Evolutionary conservation across 2,888 invertebrate species (phyloP).

Genomic region (Spodoptera exigua): DNA sequence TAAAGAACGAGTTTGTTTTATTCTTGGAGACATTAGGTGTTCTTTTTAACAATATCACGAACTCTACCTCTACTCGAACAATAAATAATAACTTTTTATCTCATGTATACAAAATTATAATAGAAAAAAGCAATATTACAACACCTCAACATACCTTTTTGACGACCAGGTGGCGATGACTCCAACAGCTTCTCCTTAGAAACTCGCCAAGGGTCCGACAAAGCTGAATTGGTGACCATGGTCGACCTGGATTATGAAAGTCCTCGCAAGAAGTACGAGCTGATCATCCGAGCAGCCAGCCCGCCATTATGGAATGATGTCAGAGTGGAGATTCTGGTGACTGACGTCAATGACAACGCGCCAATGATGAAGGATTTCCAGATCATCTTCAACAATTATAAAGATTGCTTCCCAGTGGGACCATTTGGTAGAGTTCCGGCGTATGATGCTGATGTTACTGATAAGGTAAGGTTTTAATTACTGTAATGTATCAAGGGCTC

Average conservation of each 20-base stretch:
- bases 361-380: conserved; percentile 97
- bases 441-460: conserved; percentile 97
- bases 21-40: too few species aligned
- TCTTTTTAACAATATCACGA: too few species aligned
- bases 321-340: conserved; percentile 95
- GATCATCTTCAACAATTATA: conserved; percentile 98
- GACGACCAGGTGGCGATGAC: conserved; percentile 92
- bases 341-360: conserved; percentile 98
- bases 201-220: conserved; percentile 94
- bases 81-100: too few species aligned
- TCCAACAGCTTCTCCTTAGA: conserved; percentile 95
- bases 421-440: conserved; percentile 97
- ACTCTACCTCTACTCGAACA: too few species aligned
- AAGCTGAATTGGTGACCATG: conserved; percentile 96
- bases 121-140: neutral
- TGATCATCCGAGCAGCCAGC: conserved; percentile 96
- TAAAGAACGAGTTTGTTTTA: too few species aligned
- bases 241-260: conserved; percentile 98
- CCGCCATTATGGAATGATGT: conserved; percentile 96
- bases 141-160: neutral
- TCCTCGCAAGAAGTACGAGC: conserved; percentile 95
- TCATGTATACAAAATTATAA: neutral
- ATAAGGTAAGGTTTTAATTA: conserved; percentile 85
- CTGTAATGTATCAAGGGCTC: neutral
- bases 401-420: conserved; percentile 97